Evolutionary conservation across 2,888 invertebrate genomes (phyloP).

Genomic region (Cotesia congregata): DNA sequence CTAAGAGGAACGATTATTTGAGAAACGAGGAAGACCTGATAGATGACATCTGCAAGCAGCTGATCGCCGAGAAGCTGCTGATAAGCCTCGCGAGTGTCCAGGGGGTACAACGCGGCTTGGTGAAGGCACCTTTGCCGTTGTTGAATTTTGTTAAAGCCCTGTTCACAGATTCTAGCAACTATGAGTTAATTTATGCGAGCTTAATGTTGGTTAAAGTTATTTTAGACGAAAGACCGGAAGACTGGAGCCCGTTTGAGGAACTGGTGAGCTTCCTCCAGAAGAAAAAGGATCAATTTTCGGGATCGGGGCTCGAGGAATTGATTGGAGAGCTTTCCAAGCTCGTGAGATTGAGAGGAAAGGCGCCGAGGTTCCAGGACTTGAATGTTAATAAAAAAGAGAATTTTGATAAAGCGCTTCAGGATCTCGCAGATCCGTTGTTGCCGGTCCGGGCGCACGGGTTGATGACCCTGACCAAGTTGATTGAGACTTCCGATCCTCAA

Average conservation of each 20-base stretch:
- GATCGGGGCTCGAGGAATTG: conserved; percentile 52
- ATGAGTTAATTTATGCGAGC: conserved; percentile 63
- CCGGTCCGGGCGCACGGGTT: conserved; percentile 89
- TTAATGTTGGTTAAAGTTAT: conserved; percentile 68
- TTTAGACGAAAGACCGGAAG: conserved; percentile 51
- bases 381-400: conserved; percentile 59
- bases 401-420: conserved; percentile 77
- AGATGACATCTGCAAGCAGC: conserved; percentile 57
- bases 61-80: conserved; percentile 63
- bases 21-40: conserved; percentile 55
- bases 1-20: conserved; percentile 41
- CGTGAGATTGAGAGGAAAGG: conserved; percentile 60
- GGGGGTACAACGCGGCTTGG: conserved; percentile 62
- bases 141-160: conserved; percentile 65
- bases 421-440: conserved; percentile 79
- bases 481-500: conserved; percentile 77
- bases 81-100: conserved; percentile 62
- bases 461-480: conserved; percentile 80
- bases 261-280: conserved; percentile 60
- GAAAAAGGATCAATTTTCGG: conserved; percentile 8
- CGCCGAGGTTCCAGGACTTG: conserved; percentile 57
- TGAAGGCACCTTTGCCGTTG: conserved; percentile 63
- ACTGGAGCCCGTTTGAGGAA: conserved; percentile 58
- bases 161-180: conserved; percentile 49
- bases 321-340: conserved; percentile 62